phyloP scores from a whole-genome alignment of 2,797 vertebrate species.

The Thunnus albacares region DNA sequence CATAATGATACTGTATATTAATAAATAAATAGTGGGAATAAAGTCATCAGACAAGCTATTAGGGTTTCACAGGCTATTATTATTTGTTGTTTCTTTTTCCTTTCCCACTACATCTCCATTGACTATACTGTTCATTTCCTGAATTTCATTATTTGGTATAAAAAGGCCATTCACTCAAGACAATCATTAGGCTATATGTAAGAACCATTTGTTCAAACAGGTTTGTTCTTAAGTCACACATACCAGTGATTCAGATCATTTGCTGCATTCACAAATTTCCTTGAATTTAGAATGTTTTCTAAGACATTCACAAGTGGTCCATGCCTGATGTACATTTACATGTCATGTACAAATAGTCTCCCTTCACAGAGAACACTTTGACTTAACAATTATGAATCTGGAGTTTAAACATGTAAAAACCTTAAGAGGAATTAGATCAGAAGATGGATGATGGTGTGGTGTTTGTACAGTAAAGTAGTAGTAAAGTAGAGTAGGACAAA shows the following conservation, averaged over 20 bases:
- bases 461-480: no score
- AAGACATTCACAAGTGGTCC: background rate
- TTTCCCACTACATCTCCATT: background rate
- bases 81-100: background rate
- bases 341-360: background rate
- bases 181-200: no score
- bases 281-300: background rate
- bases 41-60: conserved; percentile 53
- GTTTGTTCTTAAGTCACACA: background rate
- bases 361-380: no score
- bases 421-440: no score
- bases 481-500: no score
- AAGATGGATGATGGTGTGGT: no score
- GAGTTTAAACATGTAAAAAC: no score
- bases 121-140: conserved; percentile 5
- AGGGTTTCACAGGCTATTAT: conserved; percentile 15
- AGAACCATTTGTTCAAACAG: background rate
- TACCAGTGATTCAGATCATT: background rate
- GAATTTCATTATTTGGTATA: background rate
- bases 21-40: conserved; percentile 40
- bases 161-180: no score
- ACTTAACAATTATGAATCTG: no score
- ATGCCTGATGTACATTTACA: no score
- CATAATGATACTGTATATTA: conserved; percentile 43
- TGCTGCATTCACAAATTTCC: background rate